Conservation (phyloP, 2,888 invertebrate genomes). For the Cephus rjabovi region DNA sequence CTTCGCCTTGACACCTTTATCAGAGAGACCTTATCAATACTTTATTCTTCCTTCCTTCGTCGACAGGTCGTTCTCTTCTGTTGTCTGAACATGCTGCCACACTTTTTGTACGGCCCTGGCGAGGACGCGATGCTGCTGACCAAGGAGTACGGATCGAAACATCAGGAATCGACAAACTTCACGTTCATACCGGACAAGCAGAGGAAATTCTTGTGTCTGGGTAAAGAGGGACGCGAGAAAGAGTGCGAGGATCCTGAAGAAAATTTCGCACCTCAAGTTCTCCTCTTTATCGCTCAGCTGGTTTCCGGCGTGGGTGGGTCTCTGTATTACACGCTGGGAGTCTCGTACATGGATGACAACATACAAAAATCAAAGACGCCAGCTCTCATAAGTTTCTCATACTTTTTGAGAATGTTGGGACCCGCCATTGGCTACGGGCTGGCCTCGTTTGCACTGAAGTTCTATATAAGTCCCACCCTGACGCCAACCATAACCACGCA, state of each 20-base stretch:
- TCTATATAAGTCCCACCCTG: slow-evolving; percentile 75
- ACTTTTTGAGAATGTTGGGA: slow-evolving; percentile 77
- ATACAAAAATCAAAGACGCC: slow-evolving; percentile 80
- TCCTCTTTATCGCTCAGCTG: slow-evolving; percentile 77
- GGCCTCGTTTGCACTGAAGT: slow-evolving; percentile 74
- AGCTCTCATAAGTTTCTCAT: slow-evolving; percentile 77
- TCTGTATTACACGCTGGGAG: slow-evolving; percentile 76
- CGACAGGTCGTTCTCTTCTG: slow-evolving; percentile 72
- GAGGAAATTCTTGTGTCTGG: slow-evolving; percentile 71
- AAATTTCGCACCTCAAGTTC: slow-evolving; percentile 72
- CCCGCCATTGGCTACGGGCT: slow-evolving; percentile 77
- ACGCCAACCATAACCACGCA: slow-evolving; percentile 74
- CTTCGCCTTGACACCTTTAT: not conserved
- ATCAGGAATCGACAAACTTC: slow-evolving; percentile 58
- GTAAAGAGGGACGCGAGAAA: slow-evolving; percentile 49
- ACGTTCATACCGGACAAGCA: slow-evolving; percentile 67
- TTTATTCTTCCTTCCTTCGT: not conserved
- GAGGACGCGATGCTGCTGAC: slow-evolving; percentile 75
- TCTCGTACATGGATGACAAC: slow-evolving; percentile 82
- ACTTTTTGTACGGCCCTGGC: slow-evolving; percentile 77
- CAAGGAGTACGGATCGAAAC: slow-evolving; percentile 70
- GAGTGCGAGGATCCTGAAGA: slow-evolving; percentile 69
- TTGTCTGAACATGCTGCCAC: slow-evolving; percentile 75
- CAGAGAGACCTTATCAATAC: not conserved
- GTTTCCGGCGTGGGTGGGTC: slow-evolving; percentile 79